Base-by-base conservation (phyloP, 2,888 invertebrate genomes). In the Onthophagus sagittarius region DNA sequence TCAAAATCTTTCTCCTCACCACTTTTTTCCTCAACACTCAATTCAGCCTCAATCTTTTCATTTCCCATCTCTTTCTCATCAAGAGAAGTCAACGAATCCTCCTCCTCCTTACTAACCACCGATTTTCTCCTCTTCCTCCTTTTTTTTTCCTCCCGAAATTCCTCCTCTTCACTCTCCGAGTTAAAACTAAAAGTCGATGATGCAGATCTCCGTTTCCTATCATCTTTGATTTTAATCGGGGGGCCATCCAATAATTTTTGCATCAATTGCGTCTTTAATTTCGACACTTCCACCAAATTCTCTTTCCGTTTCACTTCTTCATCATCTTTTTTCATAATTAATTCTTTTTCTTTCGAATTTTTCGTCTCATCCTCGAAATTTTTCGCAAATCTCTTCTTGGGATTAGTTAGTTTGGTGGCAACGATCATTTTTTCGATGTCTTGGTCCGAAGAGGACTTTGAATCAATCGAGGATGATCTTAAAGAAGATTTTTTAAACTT, bases 341-440 rank as follows among this genome's bases (percentile, higher is more conserved):
- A 23, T 23, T 64, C 75, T 67, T 75, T 75, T 69, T 72, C 71
- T 65, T 63, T 74, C 63, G 63, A 71, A 33, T 75, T 77, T 75
- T 71, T 75, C 62, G 72, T 73, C 72, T 63, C 75, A 76, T 85
- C 85, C 75, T 85, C 84, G 70, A 86, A 85, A 9, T 84, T 84
- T 73, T 85, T 84, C 0, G 85, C 84, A 73, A 85, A 85, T 32
- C 84, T 77, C 73, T 85, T 86, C 76, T 85, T 85, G 0, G 85
- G 84, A 77, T 84, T 84, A 1, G 81, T 84, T 32, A 83, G 75
- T 77, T 83, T 83, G 4, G 83, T 79, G 2, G 82, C 79, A 7
- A 79, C 76, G 13, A 62, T 62, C 13, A 63, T 6, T 73, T 85
- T 85, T 79, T 85, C 84, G 23, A 83, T 84, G 78, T 83, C 81